Percentiles rank a stretch among this genome's conserved stretches.
Evolutionary conservation across 2,113 vertebrate species (phyloP).

Genomic region (Anolis sagrei): DNA sequence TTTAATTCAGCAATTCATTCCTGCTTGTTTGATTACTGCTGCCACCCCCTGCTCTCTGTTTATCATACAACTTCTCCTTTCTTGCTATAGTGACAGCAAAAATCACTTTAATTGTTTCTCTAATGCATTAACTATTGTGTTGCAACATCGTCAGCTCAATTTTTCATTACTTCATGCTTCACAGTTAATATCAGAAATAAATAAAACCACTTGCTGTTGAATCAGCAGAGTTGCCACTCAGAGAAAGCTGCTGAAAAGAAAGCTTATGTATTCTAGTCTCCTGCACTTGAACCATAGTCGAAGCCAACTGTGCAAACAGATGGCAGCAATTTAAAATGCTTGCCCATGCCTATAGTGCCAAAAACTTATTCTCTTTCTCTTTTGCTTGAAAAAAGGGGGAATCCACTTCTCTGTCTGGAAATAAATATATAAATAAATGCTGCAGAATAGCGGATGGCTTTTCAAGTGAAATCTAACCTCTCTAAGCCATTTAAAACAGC

Average conservation of each 20-base stretch:
- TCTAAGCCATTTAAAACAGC: background rate
- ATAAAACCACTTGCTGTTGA: background rate
- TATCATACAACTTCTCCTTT: background rate
- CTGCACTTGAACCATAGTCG: background rate
- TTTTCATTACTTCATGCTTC: background rate
- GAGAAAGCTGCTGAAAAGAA: background rate
- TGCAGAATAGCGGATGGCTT: fast-evolving
- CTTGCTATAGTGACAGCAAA: fast-evolving
- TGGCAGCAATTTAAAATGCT: background rate
- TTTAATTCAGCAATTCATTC: background rate
- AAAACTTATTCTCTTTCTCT: background rate
- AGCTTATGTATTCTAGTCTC: background rate
- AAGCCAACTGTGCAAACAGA: background rate
- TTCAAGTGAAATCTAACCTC: background rate
- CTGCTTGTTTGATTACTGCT: conserved; percentile 2
- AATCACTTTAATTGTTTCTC: fast-evolving
- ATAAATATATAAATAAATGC: too few species aligned
- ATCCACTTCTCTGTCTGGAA: background rate
- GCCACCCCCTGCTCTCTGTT: background rate
- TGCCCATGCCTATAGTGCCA: background rate
- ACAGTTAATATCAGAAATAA: background rate
- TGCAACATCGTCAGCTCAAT: background rate
- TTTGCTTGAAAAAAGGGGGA: background rate
- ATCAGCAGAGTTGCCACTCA: background rate
- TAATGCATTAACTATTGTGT: background rate